Evolutionary conservation across 2,113 vertebrate genomes (phyloP).

Genomic region (mouse (Mus musculus)): DNA sequence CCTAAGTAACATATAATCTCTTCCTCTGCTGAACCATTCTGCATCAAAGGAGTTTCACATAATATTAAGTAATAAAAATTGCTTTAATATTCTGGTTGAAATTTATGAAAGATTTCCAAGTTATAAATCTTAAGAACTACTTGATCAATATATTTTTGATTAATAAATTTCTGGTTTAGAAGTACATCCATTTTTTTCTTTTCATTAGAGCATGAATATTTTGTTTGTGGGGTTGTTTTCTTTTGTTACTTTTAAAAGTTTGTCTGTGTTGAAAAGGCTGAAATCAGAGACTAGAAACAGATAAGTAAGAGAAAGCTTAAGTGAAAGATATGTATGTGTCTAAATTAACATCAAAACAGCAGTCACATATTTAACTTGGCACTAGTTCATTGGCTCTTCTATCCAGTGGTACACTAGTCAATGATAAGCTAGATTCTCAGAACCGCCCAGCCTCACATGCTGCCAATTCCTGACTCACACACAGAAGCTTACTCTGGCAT

Average conservation of each 20-base stretch:
- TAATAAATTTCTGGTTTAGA: slow-evolving; percentile 26
- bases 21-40: not conserved
- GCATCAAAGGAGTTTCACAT: slow-evolving; percentile 4
- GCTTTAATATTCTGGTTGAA: not conserved
- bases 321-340: not conserved
- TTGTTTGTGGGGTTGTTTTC: not conserved
- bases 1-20: slow-evolving; percentile 1
- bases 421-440: not conserved
- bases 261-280: not conserved
- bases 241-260: not conserved
- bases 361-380: not conserved
- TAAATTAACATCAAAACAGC: not conserved
- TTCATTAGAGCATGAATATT: not conserved
- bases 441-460: not conserved
- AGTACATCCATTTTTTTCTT: not conserved
- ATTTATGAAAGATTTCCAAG: not conserved
- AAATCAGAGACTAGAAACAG: not conserved
- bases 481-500: not conserved
- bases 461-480: not conserved
- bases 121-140: not conserved
- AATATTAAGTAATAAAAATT: not conserved
- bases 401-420: not conserved
- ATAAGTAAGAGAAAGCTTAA: not conserved
- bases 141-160: not conserved
- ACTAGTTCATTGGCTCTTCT: not conserved